Conservation (phyloP, 2,797 vertebrate species). For the Poecile montanus region DNA sequence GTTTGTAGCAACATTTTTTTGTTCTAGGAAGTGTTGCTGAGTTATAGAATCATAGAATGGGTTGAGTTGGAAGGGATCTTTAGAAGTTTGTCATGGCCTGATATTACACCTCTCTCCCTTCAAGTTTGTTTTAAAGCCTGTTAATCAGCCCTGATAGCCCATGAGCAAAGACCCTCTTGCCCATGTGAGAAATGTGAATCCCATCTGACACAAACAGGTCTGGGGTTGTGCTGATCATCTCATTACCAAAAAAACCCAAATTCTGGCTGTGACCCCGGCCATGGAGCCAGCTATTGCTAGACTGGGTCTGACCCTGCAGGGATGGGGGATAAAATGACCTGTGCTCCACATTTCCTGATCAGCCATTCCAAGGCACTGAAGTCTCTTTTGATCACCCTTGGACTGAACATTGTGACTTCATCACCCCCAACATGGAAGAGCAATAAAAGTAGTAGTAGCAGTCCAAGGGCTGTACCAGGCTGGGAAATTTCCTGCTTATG, state of each 20-base stretch:
- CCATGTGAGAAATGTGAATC: not conserved
- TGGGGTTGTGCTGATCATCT: not conserved
- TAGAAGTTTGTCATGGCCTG: not conserved
- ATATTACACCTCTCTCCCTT: not conserved
- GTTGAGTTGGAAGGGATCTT: not conserved
- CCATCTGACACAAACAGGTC: not conserved
- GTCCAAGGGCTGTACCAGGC: accelerated
- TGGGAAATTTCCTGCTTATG: not conserved
- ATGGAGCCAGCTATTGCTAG: not conserved
- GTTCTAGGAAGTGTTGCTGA: not conserved
- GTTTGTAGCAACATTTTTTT: not conserved
- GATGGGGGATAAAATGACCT: not conserved
- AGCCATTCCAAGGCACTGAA: not conserved
- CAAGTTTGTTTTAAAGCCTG: not conserved
- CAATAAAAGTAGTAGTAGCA: accelerated
- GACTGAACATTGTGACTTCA: not conserved
- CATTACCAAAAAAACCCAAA: not conserved
- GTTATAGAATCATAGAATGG: not conserved
- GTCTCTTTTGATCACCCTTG: not conserved
- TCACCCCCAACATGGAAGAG: not conserved
- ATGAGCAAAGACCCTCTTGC: not conserved
- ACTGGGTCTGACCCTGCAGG: not conserved
- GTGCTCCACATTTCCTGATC: not conserved
- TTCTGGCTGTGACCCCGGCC: not conserved
- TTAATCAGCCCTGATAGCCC: not conserved